Base-by-base conservation (phyloP, 2,797 vertebrate genomes). In the Pantherophis alleghaniensis region DNA sequence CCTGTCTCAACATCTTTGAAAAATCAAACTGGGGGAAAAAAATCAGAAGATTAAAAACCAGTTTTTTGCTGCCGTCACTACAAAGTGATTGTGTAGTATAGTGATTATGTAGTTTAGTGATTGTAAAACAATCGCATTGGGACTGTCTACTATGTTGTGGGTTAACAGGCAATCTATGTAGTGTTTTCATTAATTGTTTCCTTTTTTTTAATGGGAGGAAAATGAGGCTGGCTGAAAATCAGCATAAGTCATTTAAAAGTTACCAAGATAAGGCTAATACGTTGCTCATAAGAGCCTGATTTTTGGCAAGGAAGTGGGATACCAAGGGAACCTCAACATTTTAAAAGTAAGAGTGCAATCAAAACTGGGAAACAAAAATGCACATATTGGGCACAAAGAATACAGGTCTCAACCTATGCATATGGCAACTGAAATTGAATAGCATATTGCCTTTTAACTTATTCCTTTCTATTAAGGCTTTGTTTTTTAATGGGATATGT, bases 191-290 rank as follows among this genome's bases (percentile, higher is more conserved):
- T 94, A 93, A 95, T 18, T 89, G 28, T 91, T 91, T 95, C 93
- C 91, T 93, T 95, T 88, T 88, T 53, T 28, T 59, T 57, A 13
- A 79, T 7, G 66, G 87, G n/a, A 42, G 32, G 92, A 93, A 94
- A 94, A 92, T 94, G 92, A 93, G 59, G 86, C 90, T 95, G 87
- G 79, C 92, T 96, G 93, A 95, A 94, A 96, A 79, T 91, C 94
- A 56, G 69, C 63, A 26, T 91, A 94, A 95, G 93, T 92, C 96
- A 96, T 96, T 96, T 94, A 97, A 95, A 93, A 95, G 91, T 96
- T 96, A 96, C 94, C 92, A 91, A 92, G 90, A 93, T 90, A 94
- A 83, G 10, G 10, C 20, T 83, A 47, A 90, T 1, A 4, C 94
- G n/a, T 92, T 95, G 92, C 42, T 92, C 86, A 87, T 94, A 93